Evolutionary conservation across 2,113 vertebrate species (phyloP), one percentile per base, ranked within the genome.

Genomic region (Myrmophylax atrothorax): DNA sequence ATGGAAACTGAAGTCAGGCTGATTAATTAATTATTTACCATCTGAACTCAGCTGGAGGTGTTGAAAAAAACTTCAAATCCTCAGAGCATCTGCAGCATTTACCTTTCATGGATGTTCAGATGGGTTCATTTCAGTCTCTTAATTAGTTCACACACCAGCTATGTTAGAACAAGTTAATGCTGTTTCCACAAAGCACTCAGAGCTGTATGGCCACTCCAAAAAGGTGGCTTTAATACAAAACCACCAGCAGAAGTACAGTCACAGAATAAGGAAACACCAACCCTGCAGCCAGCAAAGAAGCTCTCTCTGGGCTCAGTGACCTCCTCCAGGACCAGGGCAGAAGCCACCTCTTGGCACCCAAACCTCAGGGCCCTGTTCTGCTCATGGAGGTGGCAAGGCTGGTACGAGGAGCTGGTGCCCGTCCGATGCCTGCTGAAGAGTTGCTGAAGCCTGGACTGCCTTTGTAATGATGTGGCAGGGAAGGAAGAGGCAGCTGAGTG

Each of bases 1-100:
- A 60, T 15, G 53, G 89, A 90, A 91, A 76, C 68, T 63, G 60
- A 90, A 94, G 37, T 63, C 83, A 92, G 49, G 47, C 19, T 87
- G 74, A 83, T 89, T 68, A 86, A 74, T 82, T 90, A 59, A 76
- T 76, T 94, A 95, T 70, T 94, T 76, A 92, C 9, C 19, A 46
- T n/a, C 50, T 96, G 86, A 80, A 26, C 18, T 84, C 84, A 80
- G 56, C 17, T 95, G 85, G 72, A 60, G 72, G 64, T 73, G 52
- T 19, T 87, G 66, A 91, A 44, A 92, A 94, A 94, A 53, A 24
- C 2, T 28, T 58, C 78, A 88, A 89, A 64, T 89, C 84, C 83
- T 93, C 62, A 77, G 90, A 84, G 90, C 40, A 78, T 58, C 67
- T 53, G 28, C 86, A 87, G 59, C 11, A n/a, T 96, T 88, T 70